These are phyloP conservation scores for Diplazon laetatorius DNA, from an alignment of 2,888 invertebrate genomes.

Conservation along the genomic window DNA sequence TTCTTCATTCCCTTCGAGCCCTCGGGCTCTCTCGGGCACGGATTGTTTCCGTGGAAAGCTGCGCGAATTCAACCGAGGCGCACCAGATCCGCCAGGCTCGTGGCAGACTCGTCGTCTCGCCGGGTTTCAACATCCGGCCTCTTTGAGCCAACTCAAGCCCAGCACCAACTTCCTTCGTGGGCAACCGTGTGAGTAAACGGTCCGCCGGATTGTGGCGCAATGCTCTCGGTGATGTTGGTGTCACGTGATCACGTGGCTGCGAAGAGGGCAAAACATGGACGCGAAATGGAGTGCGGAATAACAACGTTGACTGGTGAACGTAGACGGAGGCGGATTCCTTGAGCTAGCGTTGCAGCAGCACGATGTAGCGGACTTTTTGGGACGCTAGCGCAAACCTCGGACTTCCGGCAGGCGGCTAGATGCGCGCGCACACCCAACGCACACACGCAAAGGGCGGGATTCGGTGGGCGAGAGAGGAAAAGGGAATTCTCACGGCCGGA, in stretches of 20 bases:
- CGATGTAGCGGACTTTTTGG: slow-evolving; percentile 50
- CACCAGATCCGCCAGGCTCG: slow-evolving; percentile 19
- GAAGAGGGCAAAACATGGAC: background rate
- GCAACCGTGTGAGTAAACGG: background rate
- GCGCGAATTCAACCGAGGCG: slow-evolving; percentile 50
- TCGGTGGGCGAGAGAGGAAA: slow-evolving; percentile 14
- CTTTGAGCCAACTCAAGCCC: slow-evolving; percentile 39
- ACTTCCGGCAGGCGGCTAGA: slow-evolving; percentile 62
- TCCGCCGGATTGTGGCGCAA: background rate
- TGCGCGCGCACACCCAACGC: background rate
- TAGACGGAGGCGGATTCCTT: slow-evolving; percentile 29
- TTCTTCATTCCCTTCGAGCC: slow-evolving; percentile 22
- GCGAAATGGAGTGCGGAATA: slow-evolving; percentile 11
- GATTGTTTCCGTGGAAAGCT: background rate
- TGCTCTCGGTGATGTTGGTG: background rate
- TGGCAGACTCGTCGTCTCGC: slow-evolving; percentile 28
- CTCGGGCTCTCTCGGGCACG: slow-evolving; percentile 18
- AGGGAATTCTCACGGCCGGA: slow-evolving; percentile 41
- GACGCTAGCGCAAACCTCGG: slow-evolving; percentile 63
- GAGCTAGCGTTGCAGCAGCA: slow-evolving; percentile 37
- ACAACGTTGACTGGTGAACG: background rate
- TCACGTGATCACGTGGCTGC: background rate
- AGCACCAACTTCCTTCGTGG: slow-evolving; percentile 10
- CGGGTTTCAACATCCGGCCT: slow-evolving; percentile 57
- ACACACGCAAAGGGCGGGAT: background rate